Evolutionary conservation across 2,888 invertebrate genomes (phyloP).

Genomic region (Homarus gammarus): DNA sequence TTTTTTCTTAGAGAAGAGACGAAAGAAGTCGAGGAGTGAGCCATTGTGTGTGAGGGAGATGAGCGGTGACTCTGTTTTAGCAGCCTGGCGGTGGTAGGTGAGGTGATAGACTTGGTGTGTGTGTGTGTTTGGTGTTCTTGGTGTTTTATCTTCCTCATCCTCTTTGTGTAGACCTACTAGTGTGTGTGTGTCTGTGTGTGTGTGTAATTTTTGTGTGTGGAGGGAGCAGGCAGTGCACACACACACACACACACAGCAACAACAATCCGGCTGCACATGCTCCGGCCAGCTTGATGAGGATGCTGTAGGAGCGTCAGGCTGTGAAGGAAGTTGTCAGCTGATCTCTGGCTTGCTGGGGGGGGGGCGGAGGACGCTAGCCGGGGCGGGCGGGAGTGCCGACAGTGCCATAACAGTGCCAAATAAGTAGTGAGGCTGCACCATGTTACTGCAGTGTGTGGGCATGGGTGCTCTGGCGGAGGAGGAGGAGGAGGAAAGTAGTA

Average conservation of each 20-base stretch:
- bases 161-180: not conserved
- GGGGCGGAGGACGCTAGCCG: not conserved
- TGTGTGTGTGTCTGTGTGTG: not conserved
- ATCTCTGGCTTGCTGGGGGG: slow-evolving; percentile 3
- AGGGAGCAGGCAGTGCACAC: no score
- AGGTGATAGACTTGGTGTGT: not conserved
- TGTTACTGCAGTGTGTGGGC: slow-evolving; percentile 57
- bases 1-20: no score
- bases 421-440: not conserved
- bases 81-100: not conserved
- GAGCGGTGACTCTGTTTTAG: not conserved
- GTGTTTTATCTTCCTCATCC: not conserved
- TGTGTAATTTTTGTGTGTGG: not conserved
- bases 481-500: not conserved
- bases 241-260: not conserved
- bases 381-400: not conserved
- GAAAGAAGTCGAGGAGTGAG: not conserved
- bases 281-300: not conserved
- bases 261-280: not conserved
- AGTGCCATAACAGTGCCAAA: not conserved
- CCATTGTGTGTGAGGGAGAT: not conserved
- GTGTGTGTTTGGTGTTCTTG: not conserved
- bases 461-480: not conserved
- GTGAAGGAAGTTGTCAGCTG: not conserved
- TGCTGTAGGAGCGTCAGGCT: not conserved